phyloP scores from a whole-genome alignment of 2,113 vertebrate genomes.

The Okapia johnstoni region DNA sequence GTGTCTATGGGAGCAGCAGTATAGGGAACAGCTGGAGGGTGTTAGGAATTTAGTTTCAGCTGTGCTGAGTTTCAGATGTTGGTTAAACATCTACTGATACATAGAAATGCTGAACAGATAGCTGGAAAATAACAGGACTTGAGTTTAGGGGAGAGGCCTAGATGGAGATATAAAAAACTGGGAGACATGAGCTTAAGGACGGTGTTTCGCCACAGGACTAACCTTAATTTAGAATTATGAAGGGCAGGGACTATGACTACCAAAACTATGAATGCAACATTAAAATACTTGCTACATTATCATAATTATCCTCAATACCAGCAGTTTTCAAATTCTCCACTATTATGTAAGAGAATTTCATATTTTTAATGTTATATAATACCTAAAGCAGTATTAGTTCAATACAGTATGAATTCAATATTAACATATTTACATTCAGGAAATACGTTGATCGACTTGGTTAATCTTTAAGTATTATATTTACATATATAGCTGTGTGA shows the following conservation, averaged over 20 bases:
- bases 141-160: not conserved
- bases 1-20: not conserved
- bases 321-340: slow-evolving; percentile 11
- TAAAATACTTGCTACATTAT: slow-evolving; percentile 20
- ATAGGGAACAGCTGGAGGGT: not conserved
- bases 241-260: not conserved
- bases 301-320: not conserved
- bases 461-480: slow-evolving; percentile 16
- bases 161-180: slow-evolving; percentile 4
- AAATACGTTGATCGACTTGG: not conserved
- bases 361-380: slow-evolving; percentile 2
- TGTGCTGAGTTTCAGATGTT: not conserved
- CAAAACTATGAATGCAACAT: slow-evolving; percentile 1
- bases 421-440: not conserved
- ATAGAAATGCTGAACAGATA: not conserved
- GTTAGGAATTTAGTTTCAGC: not conserved
- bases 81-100: not conserved
- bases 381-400: not conserved
- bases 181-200: slow-evolving; percentile 23
- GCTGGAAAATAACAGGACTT: not conserved
- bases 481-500: slow-evolving; percentile 29
- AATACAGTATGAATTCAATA: not conserved
- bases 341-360: not conserved
- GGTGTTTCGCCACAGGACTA: slow-evolving; percentile 9
- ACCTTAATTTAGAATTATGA: slow-evolving; percentile 28